Evolutionary conservation across 2,888 invertebrate genomes (phyloP).

Genomic region (Pecten maximus): DNA sequence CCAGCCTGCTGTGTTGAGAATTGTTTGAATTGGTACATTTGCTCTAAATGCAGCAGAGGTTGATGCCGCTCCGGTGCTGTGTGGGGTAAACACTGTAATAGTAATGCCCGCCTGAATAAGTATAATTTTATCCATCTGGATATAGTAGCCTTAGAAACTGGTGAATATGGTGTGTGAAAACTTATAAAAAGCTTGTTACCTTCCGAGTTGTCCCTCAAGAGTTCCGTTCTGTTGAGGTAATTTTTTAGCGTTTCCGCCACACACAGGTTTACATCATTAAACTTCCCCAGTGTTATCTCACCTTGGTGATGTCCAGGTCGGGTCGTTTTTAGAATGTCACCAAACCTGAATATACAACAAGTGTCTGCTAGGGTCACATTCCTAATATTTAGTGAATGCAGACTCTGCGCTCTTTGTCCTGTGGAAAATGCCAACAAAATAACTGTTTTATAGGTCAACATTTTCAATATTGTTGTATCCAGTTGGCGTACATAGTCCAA

Average conservation of each 20-base stretch:
- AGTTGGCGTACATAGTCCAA: background rate
- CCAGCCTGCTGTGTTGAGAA: constrained; percentile 42
- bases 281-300: background rate
- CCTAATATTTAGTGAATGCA: constrained; percentile 43
- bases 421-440: constrained; percentile 40
- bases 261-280: constrained; percentile 36
- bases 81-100: constrained; percentile 10
- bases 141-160: constrained; percentile 8
- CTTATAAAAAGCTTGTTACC: background rate
- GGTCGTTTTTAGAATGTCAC: constrained; percentile 47
- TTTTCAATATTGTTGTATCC: background rate
- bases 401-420: constrained; percentile 43
- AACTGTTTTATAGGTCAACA: background rate
- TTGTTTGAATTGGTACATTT: constrained; percentile 2
- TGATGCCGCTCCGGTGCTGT: background rate
- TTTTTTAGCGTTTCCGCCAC: background rate
- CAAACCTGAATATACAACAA: constrained; percentile 38
- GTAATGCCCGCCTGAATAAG: constrained; percentile 35
- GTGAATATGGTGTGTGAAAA: background rate
- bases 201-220: too few species aligned
- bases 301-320: constrained; percentile 44
- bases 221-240: constrained; percentile 42
- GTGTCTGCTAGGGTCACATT: constrained; percentile 39
- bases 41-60: too few species aligned
- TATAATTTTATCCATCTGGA: constrained; percentile 36